phyloP scores from a whole-genome alignment of 2,888 invertebrate genomes.

The Lottia scabra region DNA sequence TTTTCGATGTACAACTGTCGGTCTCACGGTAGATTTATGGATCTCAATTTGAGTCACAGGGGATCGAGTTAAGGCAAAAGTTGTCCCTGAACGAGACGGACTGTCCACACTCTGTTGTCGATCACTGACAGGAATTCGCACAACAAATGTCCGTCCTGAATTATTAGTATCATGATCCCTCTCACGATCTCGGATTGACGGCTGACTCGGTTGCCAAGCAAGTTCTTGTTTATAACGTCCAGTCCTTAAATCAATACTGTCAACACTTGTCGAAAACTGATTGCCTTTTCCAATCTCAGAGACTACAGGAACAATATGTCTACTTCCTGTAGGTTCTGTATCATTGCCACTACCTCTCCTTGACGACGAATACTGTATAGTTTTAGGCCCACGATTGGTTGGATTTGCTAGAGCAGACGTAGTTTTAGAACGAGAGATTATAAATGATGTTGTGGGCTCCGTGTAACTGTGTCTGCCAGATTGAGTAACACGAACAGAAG shows the following conservation, averaged over 20 bases:
- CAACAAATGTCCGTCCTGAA: conserved; percentile 27
- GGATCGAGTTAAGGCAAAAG: conserved; percentile 55
- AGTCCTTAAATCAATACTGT: conserved; percentile 42
- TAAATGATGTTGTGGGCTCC: conserved; percentile 8
- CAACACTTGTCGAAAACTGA: conserved; percentile 45
- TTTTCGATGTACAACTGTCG: conserved; percentile 55
- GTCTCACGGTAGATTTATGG: conserved; percentile 36
- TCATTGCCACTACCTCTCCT: conserved; percentile 7
- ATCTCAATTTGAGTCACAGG: conserved; percentile 52
- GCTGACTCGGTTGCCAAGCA: conserved; percentile 11
- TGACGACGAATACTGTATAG: conserved; percentile 12
- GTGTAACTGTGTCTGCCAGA: neutral
- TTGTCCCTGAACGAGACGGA: conserved; percentile 43
- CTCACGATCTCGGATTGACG: conserved; percentile 6
- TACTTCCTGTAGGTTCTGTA: conserved; percentile 3
- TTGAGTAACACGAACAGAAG: too few species aligned
- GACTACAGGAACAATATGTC: conserved; percentile 54
- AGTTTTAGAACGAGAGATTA: conserved; percentile 28
- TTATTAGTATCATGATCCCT: conserved; percentile 1
- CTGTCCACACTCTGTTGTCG: conserved; percentile 9
- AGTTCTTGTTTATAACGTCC: conserved; percentile 30
- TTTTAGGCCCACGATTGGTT: neutral
- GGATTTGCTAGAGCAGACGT: conserved; percentile 23
- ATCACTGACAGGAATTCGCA: conserved; percentile 30
- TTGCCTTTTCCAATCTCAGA: conserved; percentile 34